Base-by-base conservation (phyloP, 2,888 invertebrate species). In the Ametastegia equiseti region DNA sequence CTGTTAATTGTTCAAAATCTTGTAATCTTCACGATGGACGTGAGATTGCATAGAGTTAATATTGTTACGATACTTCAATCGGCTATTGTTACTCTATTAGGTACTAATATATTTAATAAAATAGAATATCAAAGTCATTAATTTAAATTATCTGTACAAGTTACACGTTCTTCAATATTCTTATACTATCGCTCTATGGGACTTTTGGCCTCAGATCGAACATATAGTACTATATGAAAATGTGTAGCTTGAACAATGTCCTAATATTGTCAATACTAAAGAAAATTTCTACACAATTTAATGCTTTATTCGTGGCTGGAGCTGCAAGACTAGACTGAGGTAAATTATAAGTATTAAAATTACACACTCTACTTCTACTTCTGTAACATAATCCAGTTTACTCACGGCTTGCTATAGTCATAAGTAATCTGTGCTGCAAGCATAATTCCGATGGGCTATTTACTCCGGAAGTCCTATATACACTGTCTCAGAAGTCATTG, bases 1-100 rank as follows among this genome's bases (percentile, higher is more conserved):
- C 82, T 88, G 6, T 85, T 87, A 57, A 80, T 88, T 54, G 84
- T 87, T 23, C 87, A 88, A 78, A 88, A 86, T 80, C 79, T 87
- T 47, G 85, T 89, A 57, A 85, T 85, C 73, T 87, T 88, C 36
- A 84, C 87, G 63, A 86, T 85, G 80, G 86, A 89, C 80, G 84
- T 85, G n/a, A 86, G 85, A 79, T 81, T 80, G 33, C 81, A 47
- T 45, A 80, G 39, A 65, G n/a, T 80, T 36, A n/a, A n/a, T n/a
- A 63, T 69, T 50, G 67, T 82, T 69, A 82, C 82, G 54, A 65
- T 82, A 63, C 73, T 83, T 60, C 82, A 83, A 80, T 75, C 81
- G 23, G 82, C 81, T 73, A 71, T 84, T 69, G 75, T 82, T 19
- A 73, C 71, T 81, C 42, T 60, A 42, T 57, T 84, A 50, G 82